Percentiles rank a stretch among this genome's conserved stretches.
These are phyloP conservation scores for Luehdorfia chinensis DNA, from an alignment of 1,140 invertebrate species.

Conservation along the genomic window DNA sequence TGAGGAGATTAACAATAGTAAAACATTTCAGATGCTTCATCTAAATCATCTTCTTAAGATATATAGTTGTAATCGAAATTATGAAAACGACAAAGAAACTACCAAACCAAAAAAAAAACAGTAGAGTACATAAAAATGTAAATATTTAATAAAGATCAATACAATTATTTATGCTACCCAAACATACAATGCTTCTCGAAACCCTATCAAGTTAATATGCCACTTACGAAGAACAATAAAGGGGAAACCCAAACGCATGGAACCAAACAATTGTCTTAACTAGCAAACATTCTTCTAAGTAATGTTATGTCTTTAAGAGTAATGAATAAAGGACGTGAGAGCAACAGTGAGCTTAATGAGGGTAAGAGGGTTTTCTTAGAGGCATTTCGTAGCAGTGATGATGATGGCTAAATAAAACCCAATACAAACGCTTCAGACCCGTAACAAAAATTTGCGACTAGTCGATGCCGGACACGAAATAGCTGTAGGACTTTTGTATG, in stretches of 20 bases:
- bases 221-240: constrained; percentile 16
- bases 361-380: constrained; percentile 13
- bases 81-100: too few relatives aligned
- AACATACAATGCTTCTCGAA: constrained; percentile 7
- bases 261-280: constrained; percentile 18
- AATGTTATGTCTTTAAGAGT: constrained; percentile 18
- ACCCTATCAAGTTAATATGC: constrained; percentile 14
- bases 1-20: too few relatives aligned
- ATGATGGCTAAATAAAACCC: constrained; percentile 11
- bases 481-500: too few relatives aligned
- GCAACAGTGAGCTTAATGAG: constrained; percentile 12
- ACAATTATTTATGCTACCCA: background rate
- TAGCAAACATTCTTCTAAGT: constrained; percentile 15
- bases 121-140: too few relatives aligned
- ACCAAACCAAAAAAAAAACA: too few relatives aligned
- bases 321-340: constrained; percentile 19
- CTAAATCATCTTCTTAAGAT: too few relatives aligned
- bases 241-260: constrained; percentile 12
- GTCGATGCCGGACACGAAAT: too few relatives aligned
- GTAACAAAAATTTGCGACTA: too few relatives aligned
- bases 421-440: background rate
- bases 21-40: too few relatives aligned
- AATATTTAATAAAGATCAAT: too few relatives aligned
- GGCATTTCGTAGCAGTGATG: constrained; percentile 7
- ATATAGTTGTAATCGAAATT: too few relatives aligned